Evolutionary conservation across 2,113 vertebrate species (phyloP).

Genomic region (Diadophis punctatus): DNA sequence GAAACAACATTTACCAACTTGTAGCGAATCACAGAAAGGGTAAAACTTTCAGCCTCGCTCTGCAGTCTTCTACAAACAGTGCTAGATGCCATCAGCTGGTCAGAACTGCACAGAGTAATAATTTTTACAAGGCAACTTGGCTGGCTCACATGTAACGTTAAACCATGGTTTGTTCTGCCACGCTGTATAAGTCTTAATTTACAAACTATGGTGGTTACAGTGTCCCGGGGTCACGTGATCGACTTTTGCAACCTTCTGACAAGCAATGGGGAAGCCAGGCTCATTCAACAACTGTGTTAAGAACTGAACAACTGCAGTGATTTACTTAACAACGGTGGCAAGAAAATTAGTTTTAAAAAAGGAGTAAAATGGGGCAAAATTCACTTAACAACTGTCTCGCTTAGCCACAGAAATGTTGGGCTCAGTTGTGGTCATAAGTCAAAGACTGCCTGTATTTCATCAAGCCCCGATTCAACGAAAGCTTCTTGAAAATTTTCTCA

Average conservation of each 20-base stretch:
- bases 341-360: background rate
- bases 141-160: background rate
- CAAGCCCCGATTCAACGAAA: background rate
- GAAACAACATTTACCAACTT: background rate
- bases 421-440: background rate
- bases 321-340: background rate
- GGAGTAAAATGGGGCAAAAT: background rate
- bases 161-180: background rate
- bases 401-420: background rate
- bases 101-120: background rate
- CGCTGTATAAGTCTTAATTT: background rate
- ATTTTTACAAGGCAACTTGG: background rate
- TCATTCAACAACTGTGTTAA: background rate
- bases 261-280: background rate
- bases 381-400: background rate
- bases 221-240: background rate
- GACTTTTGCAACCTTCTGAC: background rate
- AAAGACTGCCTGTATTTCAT: background rate
- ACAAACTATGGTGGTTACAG: background rate
- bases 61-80: background rate
- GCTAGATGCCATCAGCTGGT: background rate
- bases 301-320: background rate
- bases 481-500: background rate
- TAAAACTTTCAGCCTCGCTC: background rate
- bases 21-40: background rate